Evolutionary conservation across 2,113 vertebrate genomes (phyloP).

Genomic region (Prietella phreatophila): DNA sequence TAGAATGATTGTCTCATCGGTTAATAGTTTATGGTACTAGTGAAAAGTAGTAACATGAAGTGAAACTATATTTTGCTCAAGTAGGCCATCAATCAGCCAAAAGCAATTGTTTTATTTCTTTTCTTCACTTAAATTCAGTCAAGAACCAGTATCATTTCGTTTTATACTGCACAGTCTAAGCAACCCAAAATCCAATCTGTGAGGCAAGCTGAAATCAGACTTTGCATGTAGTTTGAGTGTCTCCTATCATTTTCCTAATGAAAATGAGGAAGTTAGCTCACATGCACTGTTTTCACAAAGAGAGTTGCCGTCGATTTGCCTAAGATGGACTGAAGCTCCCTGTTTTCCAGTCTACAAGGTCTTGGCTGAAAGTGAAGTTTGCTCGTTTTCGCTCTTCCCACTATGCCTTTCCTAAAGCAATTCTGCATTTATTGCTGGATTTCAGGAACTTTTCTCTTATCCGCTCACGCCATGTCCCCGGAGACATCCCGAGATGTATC

Average conservation of each 20-base stretch:
- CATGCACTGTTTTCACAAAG: conserved; percentile 65
- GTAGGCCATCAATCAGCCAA: background rate
- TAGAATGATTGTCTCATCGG: background rate
- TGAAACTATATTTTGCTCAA: background rate
- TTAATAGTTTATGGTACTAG: too few species aligned
- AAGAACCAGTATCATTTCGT: background rate
- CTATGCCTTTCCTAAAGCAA: conserved; percentile 54
- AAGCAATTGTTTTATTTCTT: background rate
- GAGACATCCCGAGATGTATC: too few species aligned
- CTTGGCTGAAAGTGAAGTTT: conserved; percentile 16
- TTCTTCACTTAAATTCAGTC: background rate
- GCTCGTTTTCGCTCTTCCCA: conserved; percentile 37
- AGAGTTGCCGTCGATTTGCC: conserved; percentile 65
- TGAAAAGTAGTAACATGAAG: background rate
- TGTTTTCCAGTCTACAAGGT: conserved; percentile 30
- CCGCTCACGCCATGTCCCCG: background rate
- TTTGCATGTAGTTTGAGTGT: conserved; percentile 77
- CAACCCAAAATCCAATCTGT: conserved; percentile 23
- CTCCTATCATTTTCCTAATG: conserved; percentile 73
- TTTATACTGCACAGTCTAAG: background rate
- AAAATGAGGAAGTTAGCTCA: conserved; percentile 58
- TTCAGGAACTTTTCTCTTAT: conserved; percentile 50
- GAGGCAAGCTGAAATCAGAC: conserved; percentile 40
- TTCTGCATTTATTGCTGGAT: conserved; percentile 61
- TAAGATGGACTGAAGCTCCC: conserved; percentile 52